Evolutionary conservation across 2,797 vertebrate species (phyloP).

Genomic region (Clarias platycephalus): DNA sequence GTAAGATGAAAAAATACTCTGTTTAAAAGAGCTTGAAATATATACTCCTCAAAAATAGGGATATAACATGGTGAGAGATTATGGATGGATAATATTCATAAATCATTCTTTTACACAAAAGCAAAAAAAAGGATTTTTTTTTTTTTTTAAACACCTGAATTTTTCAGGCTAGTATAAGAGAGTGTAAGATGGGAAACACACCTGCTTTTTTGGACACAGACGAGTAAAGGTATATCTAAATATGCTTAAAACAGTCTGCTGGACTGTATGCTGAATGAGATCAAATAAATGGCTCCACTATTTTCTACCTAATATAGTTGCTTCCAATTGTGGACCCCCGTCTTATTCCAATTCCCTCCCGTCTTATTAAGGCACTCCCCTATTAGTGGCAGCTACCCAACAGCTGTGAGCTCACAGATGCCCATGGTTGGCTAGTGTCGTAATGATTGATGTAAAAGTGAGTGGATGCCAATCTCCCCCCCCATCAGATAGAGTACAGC

Average conservation of each 20-base stretch:
- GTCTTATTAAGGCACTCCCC: too few relatives aligned
- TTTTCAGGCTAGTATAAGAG: neutral
- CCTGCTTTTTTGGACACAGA: neutral
- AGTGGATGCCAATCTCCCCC: too few relatives aligned
- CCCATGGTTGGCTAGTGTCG: too few relatives aligned
- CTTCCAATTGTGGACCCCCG: too few relatives aligned
- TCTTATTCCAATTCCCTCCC: too few relatives aligned
- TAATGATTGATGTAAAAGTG: too few relatives aligned
- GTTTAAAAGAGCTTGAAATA: neutral
- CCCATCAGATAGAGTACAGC: too few relatives aligned
- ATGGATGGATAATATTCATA: neutral
- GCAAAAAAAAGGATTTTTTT: neutral
- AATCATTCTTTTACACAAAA: neutral
- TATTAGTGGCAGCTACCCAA: too few relatives aligned
- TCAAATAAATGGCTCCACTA: too few relatives aligned
- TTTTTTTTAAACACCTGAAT: neutral
- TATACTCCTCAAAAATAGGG: neutral
- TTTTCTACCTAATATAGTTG: too few relatives aligned
- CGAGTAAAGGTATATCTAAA: neutral
- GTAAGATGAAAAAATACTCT: neutral
- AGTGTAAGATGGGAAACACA: too few relatives aligned
- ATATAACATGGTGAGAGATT: neutral
- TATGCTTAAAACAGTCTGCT: neutral
- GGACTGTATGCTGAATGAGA: neutral
- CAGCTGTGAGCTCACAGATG: too few relatives aligned